Evolutionary conservation across 2,888 invertebrate genomes (phyloP), one percentile per base, ranked within the genome.

Genomic region (Chirona hameri): DNA sequence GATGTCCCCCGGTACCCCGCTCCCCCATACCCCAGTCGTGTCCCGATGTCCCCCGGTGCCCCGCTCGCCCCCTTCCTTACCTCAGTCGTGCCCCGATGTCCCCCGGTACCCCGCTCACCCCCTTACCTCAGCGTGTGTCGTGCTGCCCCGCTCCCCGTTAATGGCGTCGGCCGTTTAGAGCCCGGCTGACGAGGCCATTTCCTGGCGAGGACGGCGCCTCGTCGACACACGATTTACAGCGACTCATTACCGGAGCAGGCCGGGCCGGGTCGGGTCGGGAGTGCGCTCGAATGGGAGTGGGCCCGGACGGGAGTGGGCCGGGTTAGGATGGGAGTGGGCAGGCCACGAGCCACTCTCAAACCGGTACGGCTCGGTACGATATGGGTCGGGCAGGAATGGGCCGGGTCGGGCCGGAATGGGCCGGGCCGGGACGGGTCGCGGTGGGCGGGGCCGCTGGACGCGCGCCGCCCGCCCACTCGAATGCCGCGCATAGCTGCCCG

Each of bases 141-240:
- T 1, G 3, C 52, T 12, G 48, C 52, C 15, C 52, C 52, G 52
- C 52, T 48, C 12, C 52, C 52, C 12, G 52, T 18, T 65, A 65
- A 65, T 65, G 65, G 27, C 65, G n/a, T 10, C 27, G n/a, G 0
- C 65, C n/a, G 65, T 65, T 65, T 27, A 65, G n/a, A n/a, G n/a
- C n/a, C 65, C n/a, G 27, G 65, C 31, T 27, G 57, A 81, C 21
- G 81, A 39, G 31, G 24, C 31, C 55, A 81, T 55, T 81, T 60
- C 81, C 60, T 27, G 27, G 14, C 31, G 31, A 5, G 14, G 72
- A 3, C 5, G 31, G 29, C 29, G 31, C 18, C 72, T 72, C 4
- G 72, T 72, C 72, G 31, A 4, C 72, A 29, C 18, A 31, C 31
- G 31, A 72, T 72, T 72, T 72, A 72, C 72, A 27, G 31, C 72